Conservation (phyloP, 2,888 invertebrate species). For the Lithophane semibrunnea region DNA sequence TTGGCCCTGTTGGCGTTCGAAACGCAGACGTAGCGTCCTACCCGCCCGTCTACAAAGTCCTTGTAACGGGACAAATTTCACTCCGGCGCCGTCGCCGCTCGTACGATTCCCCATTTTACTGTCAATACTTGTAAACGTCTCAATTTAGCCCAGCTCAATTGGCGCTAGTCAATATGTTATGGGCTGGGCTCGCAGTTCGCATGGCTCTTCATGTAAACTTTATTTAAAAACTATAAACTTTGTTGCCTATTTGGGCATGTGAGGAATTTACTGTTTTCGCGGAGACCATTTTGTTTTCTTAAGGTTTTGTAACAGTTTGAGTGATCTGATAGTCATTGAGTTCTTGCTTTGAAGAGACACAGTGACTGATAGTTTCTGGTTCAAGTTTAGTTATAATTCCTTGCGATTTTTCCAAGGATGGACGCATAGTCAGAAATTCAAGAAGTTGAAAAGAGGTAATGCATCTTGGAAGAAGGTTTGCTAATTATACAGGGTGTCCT, state of each 20-base stretch:
- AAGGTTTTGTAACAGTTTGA: slow-evolving; percentile 6
- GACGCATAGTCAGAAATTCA: neutral
- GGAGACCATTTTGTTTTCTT: slow-evolving; percentile 31
- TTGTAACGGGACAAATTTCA: slow-evolving; percentile 85
- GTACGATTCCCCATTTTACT: slow-evolving; percentile 83
- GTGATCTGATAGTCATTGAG: neutral
- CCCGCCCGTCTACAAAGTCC: slow-evolving; percentile 67
- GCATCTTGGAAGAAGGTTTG: neutral
- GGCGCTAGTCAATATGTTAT: slow-evolving; percentile 67
- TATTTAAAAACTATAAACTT: slow-evolving; percentile 63
- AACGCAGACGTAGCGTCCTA: slow-evolving; percentile 53
- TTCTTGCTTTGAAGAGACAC: neutral
- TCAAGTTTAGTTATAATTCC: neutral
- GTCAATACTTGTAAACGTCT: slow-evolving; percentile 88
- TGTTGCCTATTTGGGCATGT: slow-evolving; percentile 44
- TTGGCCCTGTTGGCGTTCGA: neutral
- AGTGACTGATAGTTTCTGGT: neutral
- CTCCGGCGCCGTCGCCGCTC: slow-evolving; percentile 80
- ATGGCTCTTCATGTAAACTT: slow-evolving; percentile 52
- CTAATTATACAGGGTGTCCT: too few relatives aligned
- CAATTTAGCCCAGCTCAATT: slow-evolving; percentile 79
- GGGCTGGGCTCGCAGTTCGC: slow-evolving; percentile 61
- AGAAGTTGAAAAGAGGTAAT: neutral
- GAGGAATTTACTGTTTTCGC: slow-evolving; percentile 40
- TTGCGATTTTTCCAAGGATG: neutral